Percentiles rank a stretch among this genome's conserved stretches.
phyloP scores from a whole-genome alignment of 2,797 vertebrate genomes.

The Aviceda cuculoides region DNA sequence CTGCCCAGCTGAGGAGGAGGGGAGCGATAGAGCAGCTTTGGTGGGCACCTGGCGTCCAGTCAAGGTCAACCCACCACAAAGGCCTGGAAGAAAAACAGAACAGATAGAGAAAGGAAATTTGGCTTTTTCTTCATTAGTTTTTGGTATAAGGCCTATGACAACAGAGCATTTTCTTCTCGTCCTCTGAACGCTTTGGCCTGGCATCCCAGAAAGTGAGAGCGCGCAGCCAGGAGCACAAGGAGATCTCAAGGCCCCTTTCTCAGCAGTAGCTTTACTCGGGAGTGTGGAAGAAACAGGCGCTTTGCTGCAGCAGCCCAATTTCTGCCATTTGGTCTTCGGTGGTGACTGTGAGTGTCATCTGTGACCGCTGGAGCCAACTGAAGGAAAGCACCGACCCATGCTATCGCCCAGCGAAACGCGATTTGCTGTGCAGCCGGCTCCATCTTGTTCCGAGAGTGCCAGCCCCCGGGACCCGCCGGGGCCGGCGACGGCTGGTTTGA shows the following conservation, averaged over 20 bases:
- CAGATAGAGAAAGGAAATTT: neutral
- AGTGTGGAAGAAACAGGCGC: fast-evolving
- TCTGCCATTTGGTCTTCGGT: neutral
- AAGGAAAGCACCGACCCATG: fast-evolving
- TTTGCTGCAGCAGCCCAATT: no score
- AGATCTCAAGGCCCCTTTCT: neutral
- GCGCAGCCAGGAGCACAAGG: fast-evolving
- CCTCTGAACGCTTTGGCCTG: neutral
- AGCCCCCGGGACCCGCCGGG: fast-evolving
- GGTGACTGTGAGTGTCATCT: fast-evolving
- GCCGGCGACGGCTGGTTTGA: fast-evolving
- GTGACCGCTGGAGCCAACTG: fast-evolving
- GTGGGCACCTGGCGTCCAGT: neutral
- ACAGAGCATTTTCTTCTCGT: neutral
- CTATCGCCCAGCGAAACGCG: fast-evolving
- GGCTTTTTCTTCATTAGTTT: neutral
- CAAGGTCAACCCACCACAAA: neutral
- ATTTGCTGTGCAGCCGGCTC: fast-evolving
- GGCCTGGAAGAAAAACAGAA: neutral
- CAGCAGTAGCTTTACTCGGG: fast-evolving
- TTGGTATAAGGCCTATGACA: neutral
- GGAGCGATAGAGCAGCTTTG: neutral
- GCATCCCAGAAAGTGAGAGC: no score
- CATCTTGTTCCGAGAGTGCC: no score
- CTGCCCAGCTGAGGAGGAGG: neutral